Percentiles rank a stretch among this genome's conserved stretches.
These are phyloP conservation scores for Drosophila suzukii DNA, from an alignment of 1,140 invertebrate genomes.

Conservation along the genomic window DNA sequence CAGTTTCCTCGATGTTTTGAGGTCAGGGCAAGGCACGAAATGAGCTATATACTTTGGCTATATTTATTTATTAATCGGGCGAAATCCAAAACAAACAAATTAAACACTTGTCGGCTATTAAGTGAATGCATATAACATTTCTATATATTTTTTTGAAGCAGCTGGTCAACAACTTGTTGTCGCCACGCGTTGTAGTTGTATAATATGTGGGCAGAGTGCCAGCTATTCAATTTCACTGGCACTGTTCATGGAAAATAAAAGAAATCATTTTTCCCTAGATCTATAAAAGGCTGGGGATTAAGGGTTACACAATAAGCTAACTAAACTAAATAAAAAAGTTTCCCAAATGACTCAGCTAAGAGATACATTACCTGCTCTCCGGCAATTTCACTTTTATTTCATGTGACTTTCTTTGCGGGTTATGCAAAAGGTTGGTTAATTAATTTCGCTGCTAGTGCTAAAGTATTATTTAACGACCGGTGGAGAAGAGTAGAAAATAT, in stretches of 20 bases:
- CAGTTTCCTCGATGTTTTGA: constrained; percentile 24
- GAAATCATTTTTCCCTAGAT: not conserved
- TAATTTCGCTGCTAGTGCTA: constrained; percentile 12
- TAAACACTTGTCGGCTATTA: constrained; percentile 58
- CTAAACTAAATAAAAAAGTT: constrained; percentile 6
- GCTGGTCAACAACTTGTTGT: constrained; percentile 50
- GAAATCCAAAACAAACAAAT: constrained; percentile 45
- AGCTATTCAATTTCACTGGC: constrained; percentile 32
- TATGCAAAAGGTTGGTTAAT: constrained; percentile 18
- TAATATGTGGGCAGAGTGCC: constrained; percentile 36
- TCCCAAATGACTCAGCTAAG: constrained; percentile 55
- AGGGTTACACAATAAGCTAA: constrained; percentile 15
- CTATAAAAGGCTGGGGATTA: not conserved
- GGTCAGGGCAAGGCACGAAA: constrained; percentile 35
- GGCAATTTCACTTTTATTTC: constrained; percentile 70
- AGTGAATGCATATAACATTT: constrained; percentile 47
- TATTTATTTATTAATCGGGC: constrained; percentile 44
- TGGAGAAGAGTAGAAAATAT: not conserved
- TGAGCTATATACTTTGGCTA: constrained; percentile 16
- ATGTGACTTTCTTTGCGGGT: constrained; percentile 57
- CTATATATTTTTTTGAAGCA: constrained; percentile 39
- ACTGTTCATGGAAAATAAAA: constrained; percentile 19
- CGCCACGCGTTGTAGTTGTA: constrained; percentile 39
- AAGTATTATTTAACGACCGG: not conserved
- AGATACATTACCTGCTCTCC: constrained; percentile 30